Evolutionary conservation across 2,888 invertebrate genomes (phyloP), one percentile per base, ranked within the genome.

Genomic region (Lasioglossum oenotherae): DNA sequence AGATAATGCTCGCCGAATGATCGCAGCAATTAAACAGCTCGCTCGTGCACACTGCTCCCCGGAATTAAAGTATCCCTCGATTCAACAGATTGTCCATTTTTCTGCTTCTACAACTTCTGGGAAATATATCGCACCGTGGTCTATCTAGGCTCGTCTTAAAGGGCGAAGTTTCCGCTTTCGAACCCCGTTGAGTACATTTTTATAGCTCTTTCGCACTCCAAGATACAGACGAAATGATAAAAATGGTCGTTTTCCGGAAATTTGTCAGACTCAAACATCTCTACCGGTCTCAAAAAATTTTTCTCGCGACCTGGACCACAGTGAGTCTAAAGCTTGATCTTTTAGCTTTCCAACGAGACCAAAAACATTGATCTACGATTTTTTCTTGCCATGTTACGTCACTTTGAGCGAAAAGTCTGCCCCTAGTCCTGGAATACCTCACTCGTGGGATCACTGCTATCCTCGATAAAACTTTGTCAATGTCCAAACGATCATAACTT

Each of bases 121-220:
- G 3, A 3, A n/a, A 53, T 0, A n/a, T 3, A 53, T 53, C 53
- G n/a, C 1, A n/a, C 0, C 0, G 10, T 1, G 0, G 0, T 53
- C 53, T 53, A n/a, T n/a, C n/a, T n/a, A 0, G n/a, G 23, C 53
- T 53, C 23, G 6, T 23, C 23, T 10, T 3, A 1, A 8, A 53
- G 23, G 3, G 23, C 0, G 49, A 6, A 49, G 5, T 23, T 8
- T 53, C 23, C 23, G 53, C 23, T 23, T 53, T 53, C 53, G 53
- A 49, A 23, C 19, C 6, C 19, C 6, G 19, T 5, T 23, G 0
- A 6, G 2, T 8, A 23, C 49, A 19, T 23, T 49, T 49, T 8
- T 6, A 6, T 49, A 0, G 16, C 16, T 46, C 46, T 46, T 4
- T 16, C 46, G 16, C 23, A 23, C 23, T 8, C 23, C 23, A 8